Percentiles rank a stretch among this genome's conserved stretches.
Evolutionary conservation across 2,797 vertebrate species (phyloP).

Genomic region (Manis javanica): DNA sequence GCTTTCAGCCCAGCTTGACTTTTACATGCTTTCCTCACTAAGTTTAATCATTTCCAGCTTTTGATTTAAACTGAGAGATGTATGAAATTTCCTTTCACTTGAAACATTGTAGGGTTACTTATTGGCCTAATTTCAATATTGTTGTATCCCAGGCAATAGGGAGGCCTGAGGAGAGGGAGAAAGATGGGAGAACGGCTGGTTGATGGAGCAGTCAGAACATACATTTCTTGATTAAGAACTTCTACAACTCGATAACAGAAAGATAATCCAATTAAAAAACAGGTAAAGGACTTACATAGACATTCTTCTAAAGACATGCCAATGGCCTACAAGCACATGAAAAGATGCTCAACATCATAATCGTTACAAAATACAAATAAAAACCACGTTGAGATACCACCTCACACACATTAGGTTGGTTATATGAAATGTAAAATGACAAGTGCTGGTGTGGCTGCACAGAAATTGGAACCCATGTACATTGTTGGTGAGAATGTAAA

Average conservation of each 20-base stretch:
- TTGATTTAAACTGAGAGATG: no score
- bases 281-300: background rate
- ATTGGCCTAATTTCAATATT: no score
- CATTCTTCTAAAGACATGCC: background rate
- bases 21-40: no score
- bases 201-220: no score
- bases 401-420: background rate
- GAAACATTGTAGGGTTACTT: no score
- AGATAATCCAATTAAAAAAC: background rate
- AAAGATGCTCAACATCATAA: background rate
- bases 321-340: background rate
- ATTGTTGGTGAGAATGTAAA: background rate
- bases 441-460: background rate
- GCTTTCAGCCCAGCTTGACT: no score
- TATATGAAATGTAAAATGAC: background rate
- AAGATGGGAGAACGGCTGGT: no score
- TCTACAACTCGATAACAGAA: background rate
- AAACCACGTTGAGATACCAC: background rate
- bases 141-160: no score
- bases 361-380: conserved; percentile 8
- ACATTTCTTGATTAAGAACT: background rate
- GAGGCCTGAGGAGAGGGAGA: no score
- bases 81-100: no score
- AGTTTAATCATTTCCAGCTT: no score
- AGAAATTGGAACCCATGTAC: background rate